These are phyloP conservation scores for Tenthredo livida DNA, from an alignment of 2,888 invertebrate genomes.

Conservation along the genomic window DNA sequence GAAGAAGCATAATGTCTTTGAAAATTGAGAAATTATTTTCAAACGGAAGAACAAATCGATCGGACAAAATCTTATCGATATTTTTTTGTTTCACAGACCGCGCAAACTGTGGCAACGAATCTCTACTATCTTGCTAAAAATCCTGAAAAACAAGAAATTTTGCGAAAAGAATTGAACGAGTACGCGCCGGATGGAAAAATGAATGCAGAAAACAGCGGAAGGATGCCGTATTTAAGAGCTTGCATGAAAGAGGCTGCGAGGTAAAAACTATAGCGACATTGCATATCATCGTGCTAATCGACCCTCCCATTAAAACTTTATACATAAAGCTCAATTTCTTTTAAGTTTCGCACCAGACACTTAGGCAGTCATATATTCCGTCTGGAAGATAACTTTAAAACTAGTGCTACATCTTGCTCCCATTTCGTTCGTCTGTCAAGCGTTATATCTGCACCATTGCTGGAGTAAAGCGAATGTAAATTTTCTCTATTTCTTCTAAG, in stretches of 20 bases:
- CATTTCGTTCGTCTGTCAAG: neutral
- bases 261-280: slow-evolving; percentile 35
- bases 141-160: slow-evolving; percentile 75
- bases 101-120: slow-evolving; percentile 69
- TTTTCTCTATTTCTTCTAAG: slow-evolving; percentile 4
- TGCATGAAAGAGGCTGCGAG: slow-evolving; percentile 34
- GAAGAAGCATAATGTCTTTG: neutral
- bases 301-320: slow-evolving; percentile 38
- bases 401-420: neutral
- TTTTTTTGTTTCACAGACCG: slow-evolving; percentile 64
- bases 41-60: neutral
- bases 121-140: slow-evolving; percentile 78
- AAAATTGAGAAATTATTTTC: neutral
- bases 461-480: neutral
- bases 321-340: slow-evolving; percentile 36
- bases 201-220: slow-evolving; percentile 70
- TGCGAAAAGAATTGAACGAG: slow-evolving; percentile 72
- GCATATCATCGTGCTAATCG: slow-evolving; percentile 42
- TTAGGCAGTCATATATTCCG: slow-evolving; percentile 35
- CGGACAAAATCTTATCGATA: neutral
- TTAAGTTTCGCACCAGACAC: slow-evolving; percentile 6
- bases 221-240: slow-evolving; percentile 74
- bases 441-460: neutral
- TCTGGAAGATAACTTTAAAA: neutral
- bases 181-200: slow-evolving; percentile 65